A percentile compares a stretch with the other conserved stretches of the same genome.
Conservation (phyloP, 2,797 vertebrate species). For the Lacerta viridis region DNA sequence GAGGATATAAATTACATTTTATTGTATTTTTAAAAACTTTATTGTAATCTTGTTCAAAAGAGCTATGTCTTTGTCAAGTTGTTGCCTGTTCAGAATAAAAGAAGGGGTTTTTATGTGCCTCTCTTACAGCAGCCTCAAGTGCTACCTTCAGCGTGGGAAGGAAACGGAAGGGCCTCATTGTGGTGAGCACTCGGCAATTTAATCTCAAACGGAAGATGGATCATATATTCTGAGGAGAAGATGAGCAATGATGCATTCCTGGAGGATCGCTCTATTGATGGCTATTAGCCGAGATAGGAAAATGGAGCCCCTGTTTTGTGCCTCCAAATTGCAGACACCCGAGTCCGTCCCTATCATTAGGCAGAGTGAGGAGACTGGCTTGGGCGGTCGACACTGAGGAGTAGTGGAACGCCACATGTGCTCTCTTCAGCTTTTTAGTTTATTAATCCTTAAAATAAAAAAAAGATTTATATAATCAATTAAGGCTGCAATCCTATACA, state of each 20-base stretch:
- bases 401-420: no score
- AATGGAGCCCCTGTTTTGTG: background rate
- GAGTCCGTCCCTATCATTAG: no score
- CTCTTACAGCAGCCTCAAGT: conserved; percentile 56
- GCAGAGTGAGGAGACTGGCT: no score
- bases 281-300: background rate
- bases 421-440: no score
- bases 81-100: conserved; percentile 69
- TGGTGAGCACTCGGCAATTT: conserved; percentile 56
- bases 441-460: no score
- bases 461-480: background rate
- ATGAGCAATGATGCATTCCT: conserved; percentile 39
- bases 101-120: conserved; percentile 48
- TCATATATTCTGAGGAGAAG: background rate
- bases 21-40: conserved; percentile 66
- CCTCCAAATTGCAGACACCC: background rate
- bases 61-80: conserved; percentile 64
- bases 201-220: conserved; percentile 38
- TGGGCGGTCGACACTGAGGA: no score
- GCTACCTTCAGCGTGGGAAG: conserved; percentile 41
- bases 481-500: background rate
- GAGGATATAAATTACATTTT: conserved; percentile 72
- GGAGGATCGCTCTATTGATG: background rate
- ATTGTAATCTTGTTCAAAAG: conserved; percentile 56
- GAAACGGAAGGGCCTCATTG: conserved; percentile 45